Conservation (phyloP, 2,113 vertebrate genomes). For the Sander vitreus region DNA sequence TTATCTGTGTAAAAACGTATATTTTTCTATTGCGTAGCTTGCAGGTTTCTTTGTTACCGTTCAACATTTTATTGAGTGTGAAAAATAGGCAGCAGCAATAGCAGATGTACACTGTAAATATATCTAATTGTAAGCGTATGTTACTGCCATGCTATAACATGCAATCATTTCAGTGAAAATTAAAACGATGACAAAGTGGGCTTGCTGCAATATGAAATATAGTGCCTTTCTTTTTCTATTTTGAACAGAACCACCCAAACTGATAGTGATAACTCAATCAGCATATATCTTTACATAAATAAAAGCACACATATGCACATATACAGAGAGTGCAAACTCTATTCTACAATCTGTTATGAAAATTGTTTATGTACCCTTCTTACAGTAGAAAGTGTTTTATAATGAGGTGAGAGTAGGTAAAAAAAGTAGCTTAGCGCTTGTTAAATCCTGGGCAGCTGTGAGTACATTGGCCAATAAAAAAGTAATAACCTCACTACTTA, state of each 20-base stretch:
- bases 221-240: not conserved
- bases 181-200: not conserved
- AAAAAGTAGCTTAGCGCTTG: constrained; percentile 33
- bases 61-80: not conserved
- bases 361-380: not conserved
- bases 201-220: not conserved
- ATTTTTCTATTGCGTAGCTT: not conserved
- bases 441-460: constrained; percentile 22
- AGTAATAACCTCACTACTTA: not conserved
- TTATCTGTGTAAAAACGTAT: not conserved
- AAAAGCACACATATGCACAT: not conserved
- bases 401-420: constrained; percentile 29
- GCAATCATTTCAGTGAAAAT: not conserved
- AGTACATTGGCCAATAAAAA: constrained; percentile 18
- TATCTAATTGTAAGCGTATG: not conserved
- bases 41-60: not conserved
- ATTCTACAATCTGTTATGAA: not conserved
- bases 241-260: not conserved
- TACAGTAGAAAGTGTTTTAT: not conserved
- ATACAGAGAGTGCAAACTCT: not conserved
- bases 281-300: not conserved
- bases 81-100: not conserved
- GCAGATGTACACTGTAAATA: not conserved
- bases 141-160: not conserved
- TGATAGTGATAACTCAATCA: not conserved